Conservation (phyloP, 2,797 vertebrate genomes). For the Megalops cyprinoides region DNA sequence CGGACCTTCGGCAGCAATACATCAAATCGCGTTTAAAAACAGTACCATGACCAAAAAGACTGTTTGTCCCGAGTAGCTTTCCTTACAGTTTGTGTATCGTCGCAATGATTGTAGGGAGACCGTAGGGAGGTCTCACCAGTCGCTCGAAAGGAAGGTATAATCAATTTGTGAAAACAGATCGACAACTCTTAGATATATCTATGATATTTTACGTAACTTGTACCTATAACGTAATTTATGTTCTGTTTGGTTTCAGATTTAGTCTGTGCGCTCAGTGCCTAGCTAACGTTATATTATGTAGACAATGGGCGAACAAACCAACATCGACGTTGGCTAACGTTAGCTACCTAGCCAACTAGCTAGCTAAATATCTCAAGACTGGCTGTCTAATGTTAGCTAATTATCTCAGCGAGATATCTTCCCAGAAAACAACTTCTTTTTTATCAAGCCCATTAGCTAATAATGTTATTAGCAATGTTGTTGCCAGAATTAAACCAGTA, state of each 20-base stretch:
- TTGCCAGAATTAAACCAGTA: no score
- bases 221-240: no score
- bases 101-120: constrained; percentile 8
- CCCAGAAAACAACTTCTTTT: no score
- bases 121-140: no score
- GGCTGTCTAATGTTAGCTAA: background rate
- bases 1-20: no score
- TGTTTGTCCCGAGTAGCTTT: background rate
- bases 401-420: background rate
- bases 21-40: constrained; percentile 12
- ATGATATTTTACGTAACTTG: no score
- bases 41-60: background rate
- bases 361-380: background rate
- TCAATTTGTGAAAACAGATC: background rate
- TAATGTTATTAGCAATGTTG: no score
- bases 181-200: background rate
- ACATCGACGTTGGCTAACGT: constrained; percentile 62
- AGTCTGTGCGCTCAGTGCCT: constrained; percentile 80
- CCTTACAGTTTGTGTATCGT: background rate
- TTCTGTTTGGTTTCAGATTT: constrained; percentile 79
- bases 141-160: background rate
- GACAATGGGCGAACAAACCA: constrained; percentile 70
- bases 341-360: background rate
- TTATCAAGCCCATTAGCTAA: no score
- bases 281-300: constrained; percentile 78